Percentiles rank a stretch among this genome's conserved stretches.
These are phyloP conservation scores for Himantopus leucocephalus DNA, from an alignment of 2,113 vertebrate genomes.

Conservation along the genomic window DNA sequence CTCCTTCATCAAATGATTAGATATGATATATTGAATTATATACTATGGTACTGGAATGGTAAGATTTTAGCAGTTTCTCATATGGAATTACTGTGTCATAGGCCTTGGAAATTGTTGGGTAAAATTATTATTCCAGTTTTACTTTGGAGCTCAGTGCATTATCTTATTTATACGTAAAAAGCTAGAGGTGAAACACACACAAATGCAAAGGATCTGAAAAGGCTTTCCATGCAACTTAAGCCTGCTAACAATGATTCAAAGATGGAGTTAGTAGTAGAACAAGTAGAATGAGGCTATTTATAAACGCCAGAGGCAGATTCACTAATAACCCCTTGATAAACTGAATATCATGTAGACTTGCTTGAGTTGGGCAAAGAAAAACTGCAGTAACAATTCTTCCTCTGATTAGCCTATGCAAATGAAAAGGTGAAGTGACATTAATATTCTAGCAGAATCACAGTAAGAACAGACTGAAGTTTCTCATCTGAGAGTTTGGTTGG, in stretches of 20 bases:
- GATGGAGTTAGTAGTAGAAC: background rate
- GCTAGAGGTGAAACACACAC: background rate
- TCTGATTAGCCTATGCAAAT: background rate
- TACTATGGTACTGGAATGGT: background rate
- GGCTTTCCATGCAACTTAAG: background rate
- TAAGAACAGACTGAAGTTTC: background rate
- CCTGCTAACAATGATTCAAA: background rate
- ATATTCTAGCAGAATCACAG: background rate
- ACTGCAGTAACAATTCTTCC: background rate
- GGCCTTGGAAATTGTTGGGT: background rate
- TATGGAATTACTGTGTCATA: background rate
- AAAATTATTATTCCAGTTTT: background rate
- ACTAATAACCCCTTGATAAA: background rate
- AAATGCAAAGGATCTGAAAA: background rate
- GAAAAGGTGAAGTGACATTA: background rate
- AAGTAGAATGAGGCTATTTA: background rate
- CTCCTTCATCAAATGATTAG: background rate
- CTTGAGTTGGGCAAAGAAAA: background rate
- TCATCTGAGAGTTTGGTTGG: background rate
- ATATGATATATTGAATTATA: background rate
- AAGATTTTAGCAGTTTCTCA: background rate
- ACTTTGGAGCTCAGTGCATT: background rate
- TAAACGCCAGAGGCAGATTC: background rate
- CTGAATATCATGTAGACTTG: background rate
- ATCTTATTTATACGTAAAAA: background rate